These are phyloP conservation scores for Agrochola macilenta DNA, from an alignment of 2,888 invertebrate species.

Conservation along the genomic window DNA sequence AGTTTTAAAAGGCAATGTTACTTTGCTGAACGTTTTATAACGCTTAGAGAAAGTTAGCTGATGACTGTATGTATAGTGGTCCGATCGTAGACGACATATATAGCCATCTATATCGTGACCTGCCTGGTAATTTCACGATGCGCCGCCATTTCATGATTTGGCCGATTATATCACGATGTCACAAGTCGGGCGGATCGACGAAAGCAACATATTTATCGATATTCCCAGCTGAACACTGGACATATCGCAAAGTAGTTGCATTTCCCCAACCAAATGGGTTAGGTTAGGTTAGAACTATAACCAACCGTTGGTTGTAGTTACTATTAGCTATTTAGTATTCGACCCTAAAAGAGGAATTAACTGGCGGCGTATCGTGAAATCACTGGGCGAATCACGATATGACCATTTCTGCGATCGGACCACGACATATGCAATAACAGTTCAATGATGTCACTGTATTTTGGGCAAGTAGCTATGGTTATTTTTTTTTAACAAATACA, in stretches of 20 bases:
- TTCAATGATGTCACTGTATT: neutral
- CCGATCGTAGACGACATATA: neutral
- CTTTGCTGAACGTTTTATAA: conserved; percentile 24
- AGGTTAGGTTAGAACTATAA: neutral
- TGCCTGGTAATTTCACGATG: neutral
- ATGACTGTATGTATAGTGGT: neutral
- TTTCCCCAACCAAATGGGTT: neutral
- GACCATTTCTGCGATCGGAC: neutral
- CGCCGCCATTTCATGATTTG: no score
- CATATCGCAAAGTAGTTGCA: neutral
- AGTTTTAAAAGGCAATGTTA: conserved; percentile 60
- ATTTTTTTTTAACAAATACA: conserved; percentile 3
- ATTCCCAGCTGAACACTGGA: neutral
- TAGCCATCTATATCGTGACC: neutral
- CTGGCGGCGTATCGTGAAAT: neutral
- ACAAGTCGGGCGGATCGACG: no score
- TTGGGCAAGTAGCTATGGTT: neutral
- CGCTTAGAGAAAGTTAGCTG: conserved; percentile 2
- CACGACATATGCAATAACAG: neutral
- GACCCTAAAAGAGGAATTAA: no score
- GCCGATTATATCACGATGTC: no score
- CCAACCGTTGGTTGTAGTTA: no score
- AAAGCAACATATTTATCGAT: no score
- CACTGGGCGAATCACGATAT: neutral
- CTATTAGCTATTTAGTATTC: no score